Percentiles rank a stretch among this genome's conserved stretches.
phyloP scores from a whole-genome alignment of 2,888 invertebrate species.

The Tinea trinotella region DNA sequence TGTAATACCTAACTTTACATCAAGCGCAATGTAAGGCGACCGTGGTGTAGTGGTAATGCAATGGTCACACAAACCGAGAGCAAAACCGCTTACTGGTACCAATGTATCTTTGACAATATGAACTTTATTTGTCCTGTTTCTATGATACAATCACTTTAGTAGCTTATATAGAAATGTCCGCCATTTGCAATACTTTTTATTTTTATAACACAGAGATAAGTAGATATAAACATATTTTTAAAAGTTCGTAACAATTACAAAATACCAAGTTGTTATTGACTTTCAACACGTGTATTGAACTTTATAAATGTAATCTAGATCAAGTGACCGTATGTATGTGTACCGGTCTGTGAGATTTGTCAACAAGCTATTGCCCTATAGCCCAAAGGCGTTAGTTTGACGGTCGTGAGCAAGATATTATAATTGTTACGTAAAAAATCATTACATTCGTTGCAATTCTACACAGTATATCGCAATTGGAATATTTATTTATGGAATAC shows the following conservation, averaged over 20 bases:
- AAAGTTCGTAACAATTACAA: neutral
- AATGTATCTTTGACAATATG: too few species aligned
- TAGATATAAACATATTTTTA: too few species aligned
- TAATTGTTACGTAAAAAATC: neutral
- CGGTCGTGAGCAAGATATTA: conserved; percentile 13
- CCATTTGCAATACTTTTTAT: too few species aligned
- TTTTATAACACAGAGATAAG: too few species aligned
- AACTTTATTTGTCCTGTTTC: too few species aligned
- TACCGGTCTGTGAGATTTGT: neutral
- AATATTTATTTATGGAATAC: neutral
- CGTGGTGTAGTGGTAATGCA: too few species aligned
- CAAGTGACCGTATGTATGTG: neutral
- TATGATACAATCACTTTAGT: too few species aligned
- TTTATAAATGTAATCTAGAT: conserved; percentile 3
- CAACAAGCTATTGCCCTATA: conserved; percentile 10
- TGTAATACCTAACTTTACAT: too few species aligned
- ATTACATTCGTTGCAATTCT: conserved; percentile 3
- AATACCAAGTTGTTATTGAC: neutral
- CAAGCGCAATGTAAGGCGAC: too few species aligned
- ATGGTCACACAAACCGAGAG: too few species aligned
- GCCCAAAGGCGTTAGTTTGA: neutral
- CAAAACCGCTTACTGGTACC: too few species aligned
- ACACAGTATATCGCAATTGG: neutral
- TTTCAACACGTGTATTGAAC: conserved; percentile 7
- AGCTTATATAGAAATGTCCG: too few species aligned